Percentiles rank a stretch among this genome's conserved stretches.
These are phyloP conservation scores for Cerastoderma edule DNA, from an alignment of 2,888 invertebrate species.

Conservation along the genomic window DNA sequence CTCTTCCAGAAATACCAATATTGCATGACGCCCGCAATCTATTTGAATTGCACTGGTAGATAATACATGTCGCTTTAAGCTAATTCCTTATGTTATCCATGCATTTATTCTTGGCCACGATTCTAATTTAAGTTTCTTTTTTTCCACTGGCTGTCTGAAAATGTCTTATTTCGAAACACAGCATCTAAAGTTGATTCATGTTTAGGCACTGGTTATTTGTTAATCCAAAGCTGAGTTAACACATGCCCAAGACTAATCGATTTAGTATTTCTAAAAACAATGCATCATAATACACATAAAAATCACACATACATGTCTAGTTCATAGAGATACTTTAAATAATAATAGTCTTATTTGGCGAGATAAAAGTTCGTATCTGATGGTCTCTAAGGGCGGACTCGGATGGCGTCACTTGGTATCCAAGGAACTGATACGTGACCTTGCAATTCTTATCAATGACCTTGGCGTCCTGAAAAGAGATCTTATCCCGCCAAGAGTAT, in stretches of 20 bases:
- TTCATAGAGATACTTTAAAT: slow-evolving; percentile 11
- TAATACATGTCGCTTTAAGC: too few relatives aligned
- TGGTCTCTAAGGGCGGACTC: slow-evolving; percentile 28
- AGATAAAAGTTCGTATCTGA: slow-evolving; percentile 9
- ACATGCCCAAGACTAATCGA: not conserved
- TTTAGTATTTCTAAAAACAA: not conserved
- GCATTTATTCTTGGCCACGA: too few relatives aligned
- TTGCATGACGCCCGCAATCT: too few relatives aligned
- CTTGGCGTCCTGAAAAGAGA: slow-evolving; percentile 22
- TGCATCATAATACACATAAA: not conserved
- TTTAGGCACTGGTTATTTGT: too few relatives aligned
- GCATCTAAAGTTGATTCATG: too few relatives aligned
- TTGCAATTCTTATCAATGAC: slow-evolving; percentile 46
- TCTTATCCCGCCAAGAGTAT: slow-evolving; percentile 43
- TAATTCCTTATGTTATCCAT: too few relatives aligned
- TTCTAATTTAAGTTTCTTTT: too few relatives aligned
- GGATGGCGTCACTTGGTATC: slow-evolving; percentile 34
- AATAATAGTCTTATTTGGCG: slow-evolving; percentile 29
- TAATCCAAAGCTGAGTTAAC: not conserved
- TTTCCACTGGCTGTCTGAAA: too few relatives aligned
- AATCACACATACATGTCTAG: not conserved
- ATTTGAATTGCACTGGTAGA: too few relatives aligned
- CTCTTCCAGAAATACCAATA: too few relatives aligned
- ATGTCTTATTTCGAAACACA: too few relatives aligned
- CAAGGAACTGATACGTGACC: slow-evolving; percentile 40